Evolutionary conservation across 2,113 vertebrate genomes (phyloP).

Genomic region (Dascyllus trimaculatus): DNA sequence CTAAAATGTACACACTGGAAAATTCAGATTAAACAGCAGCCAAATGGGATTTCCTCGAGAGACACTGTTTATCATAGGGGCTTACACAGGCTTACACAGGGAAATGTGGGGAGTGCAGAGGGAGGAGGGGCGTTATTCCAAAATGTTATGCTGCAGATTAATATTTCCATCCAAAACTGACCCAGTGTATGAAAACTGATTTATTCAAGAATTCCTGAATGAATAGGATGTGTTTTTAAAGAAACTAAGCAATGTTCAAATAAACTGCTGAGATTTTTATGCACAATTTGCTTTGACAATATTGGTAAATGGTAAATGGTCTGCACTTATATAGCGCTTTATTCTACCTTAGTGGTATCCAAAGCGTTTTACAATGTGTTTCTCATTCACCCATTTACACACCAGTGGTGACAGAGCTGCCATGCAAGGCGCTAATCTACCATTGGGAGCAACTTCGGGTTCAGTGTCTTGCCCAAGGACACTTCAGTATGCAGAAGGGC

Average conservation of each 20-base stretch:
- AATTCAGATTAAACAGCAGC: conserved; percentile 54
- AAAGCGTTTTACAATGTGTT: no score
- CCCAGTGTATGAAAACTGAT: not conserved
- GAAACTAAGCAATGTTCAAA: not conserved
- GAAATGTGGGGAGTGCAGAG: conserved; percentile 12
- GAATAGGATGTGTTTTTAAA: not conserved
- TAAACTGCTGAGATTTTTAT: not conserved
- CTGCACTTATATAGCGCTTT: no score
- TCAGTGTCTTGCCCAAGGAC: no score
- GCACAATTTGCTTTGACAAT: not conserved
- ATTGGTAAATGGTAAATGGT: no score
- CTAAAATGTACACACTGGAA: conserved; percentile 58
- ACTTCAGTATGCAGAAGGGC: no score
- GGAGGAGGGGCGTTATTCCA: conserved; percentile 1
- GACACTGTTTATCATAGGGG: conserved; percentile 47
- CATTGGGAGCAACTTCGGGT: no score
- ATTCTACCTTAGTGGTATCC: no score
- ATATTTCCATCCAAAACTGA: conserved; percentile 25
- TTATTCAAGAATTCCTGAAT: not conserved
- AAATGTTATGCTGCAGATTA: conserved; percentile 19
- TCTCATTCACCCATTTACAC: no score
- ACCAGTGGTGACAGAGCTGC: no score
- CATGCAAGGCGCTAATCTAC: no score
- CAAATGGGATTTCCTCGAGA: conserved; percentile 59
- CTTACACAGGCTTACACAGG: conserved; percentile 44